phyloP scores from a whole-genome alignment of 2,113 vertebrate species.

The Caloenas nicobarica region DNA sequence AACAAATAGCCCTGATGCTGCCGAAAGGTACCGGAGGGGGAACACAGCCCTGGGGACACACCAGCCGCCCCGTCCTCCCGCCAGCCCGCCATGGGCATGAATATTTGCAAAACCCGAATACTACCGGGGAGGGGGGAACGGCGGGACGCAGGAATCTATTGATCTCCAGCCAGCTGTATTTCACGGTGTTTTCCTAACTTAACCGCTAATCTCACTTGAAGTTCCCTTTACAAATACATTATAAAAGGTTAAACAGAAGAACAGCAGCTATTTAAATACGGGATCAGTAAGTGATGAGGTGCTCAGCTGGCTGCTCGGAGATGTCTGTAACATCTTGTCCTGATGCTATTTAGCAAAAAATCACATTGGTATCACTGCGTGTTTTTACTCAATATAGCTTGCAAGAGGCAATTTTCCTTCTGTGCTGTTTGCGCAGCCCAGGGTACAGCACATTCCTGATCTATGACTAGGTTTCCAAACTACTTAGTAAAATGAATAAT shows the following conservation, averaged over 20 bases:
- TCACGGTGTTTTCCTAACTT: background rate
- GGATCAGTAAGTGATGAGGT: background rate
- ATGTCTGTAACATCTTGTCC: background rate
- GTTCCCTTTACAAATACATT: background rate
- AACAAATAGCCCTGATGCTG: too few species aligned
- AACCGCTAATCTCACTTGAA: background rate
- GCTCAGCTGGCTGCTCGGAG: background rate
- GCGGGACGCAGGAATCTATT: background rate
- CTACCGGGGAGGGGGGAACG: background rate
- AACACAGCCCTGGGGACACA: too few species aligned
- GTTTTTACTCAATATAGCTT: background rate
- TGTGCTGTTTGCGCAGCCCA: conserved; percentile 3
- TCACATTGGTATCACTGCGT: fast-evolving
- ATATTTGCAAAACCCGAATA: background rate
- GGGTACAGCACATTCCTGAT: conserved; percentile 45
- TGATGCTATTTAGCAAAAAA: background rate
- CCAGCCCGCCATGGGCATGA: too few species aligned
- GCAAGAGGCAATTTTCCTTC: conserved; percentile 2
- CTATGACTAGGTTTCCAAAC: conserved; percentile 26
- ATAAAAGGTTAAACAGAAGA: background rate
- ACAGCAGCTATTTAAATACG: background rate
- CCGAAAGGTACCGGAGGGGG: too few species aligned
- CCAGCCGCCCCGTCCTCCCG: too few species aligned
- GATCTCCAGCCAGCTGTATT: background rate
- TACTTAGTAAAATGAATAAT: conserved; percentile 31